phyloP scores from a whole-genome alignment of 2,888 invertebrate genomes.

The Maniola hyperantus region DNA sequence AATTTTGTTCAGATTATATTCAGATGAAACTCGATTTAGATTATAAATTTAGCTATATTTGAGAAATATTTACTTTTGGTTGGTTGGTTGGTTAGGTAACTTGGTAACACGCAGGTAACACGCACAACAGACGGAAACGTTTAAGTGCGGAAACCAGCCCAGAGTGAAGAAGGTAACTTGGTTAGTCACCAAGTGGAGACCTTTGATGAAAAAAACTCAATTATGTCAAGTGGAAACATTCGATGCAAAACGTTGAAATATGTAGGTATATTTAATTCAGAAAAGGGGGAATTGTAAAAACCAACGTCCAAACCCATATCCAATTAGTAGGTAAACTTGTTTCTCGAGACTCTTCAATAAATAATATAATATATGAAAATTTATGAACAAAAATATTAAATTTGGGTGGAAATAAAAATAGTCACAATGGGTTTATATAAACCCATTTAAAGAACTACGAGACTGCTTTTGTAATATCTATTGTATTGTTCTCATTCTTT shows the following conservation, averaged over 20 bases:
- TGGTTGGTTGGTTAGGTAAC: too few relatives aligned
- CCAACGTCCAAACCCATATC: not conserved
- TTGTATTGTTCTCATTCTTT: slow-evolving; percentile 15
- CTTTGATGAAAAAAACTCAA: too few relatives aligned
- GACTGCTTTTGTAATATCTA: slow-evolving; percentile 7
- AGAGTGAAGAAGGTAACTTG: too few relatives aligned
- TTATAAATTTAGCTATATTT: too few relatives aligned
- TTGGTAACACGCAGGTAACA: too few relatives aligned
- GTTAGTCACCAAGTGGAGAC: too few relatives aligned
- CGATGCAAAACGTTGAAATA: not conserved
- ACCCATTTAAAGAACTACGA: slow-evolving; percentile 3
- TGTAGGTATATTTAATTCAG: not conserved
- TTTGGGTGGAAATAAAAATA: not conserved
- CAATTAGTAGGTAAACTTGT: not conserved
- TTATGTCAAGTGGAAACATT: too few relatives aligned
- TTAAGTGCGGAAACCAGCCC: too few relatives aligned
- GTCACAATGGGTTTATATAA: not conserved
- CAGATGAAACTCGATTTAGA: too few relatives aligned
- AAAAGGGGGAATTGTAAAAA: not conserved
- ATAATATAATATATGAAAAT: not conserved
- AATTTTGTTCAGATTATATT: too few relatives aligned
- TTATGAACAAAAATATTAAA: not conserved
- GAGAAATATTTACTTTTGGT: too few relatives aligned
- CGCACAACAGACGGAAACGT: too few relatives aligned
- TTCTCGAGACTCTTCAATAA: not conserved